These are phyloP conservation scores for Automeris io DNA, from an alignment of 2,888 invertebrate species.

Conservation along the genomic window DNA sequence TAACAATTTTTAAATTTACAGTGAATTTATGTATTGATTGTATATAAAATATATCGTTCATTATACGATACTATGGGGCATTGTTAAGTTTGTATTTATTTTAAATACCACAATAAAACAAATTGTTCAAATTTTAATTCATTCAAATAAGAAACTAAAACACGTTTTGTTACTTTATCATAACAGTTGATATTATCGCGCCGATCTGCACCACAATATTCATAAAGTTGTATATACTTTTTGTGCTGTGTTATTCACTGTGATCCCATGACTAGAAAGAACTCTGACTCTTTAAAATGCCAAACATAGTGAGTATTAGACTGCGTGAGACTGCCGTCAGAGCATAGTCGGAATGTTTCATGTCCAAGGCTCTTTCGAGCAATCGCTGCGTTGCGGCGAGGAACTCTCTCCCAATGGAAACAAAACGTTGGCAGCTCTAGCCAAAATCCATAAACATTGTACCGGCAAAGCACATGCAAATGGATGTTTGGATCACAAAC, in stretches of 20 bases:
- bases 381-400: constrained; percentile 74
- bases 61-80: too few species aligned
- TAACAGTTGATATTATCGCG: constrained; percentile 36
- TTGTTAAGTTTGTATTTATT: too few species aligned
- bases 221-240: constrained; percentile 45
- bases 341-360: constrained; percentile 63
- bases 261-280: constrained; percentile 45
- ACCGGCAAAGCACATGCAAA: constrained; percentile 86
- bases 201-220: constrained; percentile 49
- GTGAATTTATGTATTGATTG: too few species aligned
- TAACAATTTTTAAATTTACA: too few species aligned
- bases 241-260: constrained; percentile 56
- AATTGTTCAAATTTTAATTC: too few species aligned
- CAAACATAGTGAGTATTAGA: constrained; percentile 35
- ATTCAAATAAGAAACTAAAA: too few species aligned
- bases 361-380: constrained; percentile 76
- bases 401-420: constrained; percentile 64
- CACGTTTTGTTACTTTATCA: constrained; percentile 27
- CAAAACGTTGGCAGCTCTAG: constrained; percentile 70
- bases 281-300: constrained; percentile 57
- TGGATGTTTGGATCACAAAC: constrained; percentile 78
- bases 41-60: too few species aligned
- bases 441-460: constrained; percentile 83
- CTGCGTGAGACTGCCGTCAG: constrained; percentile 37
- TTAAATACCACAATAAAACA: too few species aligned